Conservation (phyloP, 1,140 invertebrate genomes). For the Tetragnatha versicolor region DNA sequence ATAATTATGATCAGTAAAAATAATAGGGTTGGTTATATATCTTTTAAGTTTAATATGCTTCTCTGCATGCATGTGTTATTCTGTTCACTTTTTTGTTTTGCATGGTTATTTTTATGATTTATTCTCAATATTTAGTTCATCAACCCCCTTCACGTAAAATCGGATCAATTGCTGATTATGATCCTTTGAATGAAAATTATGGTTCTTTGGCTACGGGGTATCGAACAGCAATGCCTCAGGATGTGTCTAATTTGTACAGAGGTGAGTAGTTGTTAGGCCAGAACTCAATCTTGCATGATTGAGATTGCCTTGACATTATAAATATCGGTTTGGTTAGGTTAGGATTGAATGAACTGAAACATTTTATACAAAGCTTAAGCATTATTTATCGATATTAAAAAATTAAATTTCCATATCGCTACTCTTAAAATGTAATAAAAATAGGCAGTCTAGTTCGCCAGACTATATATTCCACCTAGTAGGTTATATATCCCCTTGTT, state of each 20-base stretch:
- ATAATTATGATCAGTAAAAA: too few species aligned
- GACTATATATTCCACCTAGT: too few species aligned
- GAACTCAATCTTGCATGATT: too few species aligned
- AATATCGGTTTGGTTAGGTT: too few species aligned
- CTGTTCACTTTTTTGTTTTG: slow-evolving; percentile 14
- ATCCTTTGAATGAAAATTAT: slow-evolving; percentile 91
- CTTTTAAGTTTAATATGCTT: neutral
- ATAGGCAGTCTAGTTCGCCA: too few species aligned
- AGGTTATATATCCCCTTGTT: too few species aligned
- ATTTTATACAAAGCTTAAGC: too few species aligned
- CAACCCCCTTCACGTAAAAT: slow-evolving; percentile 74
- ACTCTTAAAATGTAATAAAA: too few species aligned
- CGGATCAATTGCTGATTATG: slow-evolving; percentile 93
- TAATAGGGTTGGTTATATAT: neutral
- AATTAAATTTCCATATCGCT: too few species aligned
- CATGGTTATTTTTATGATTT: slow-evolving; percentile 8
- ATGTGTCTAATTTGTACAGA: slow-evolving; percentile 48
- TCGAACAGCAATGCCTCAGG: slow-evolving; percentile 24
- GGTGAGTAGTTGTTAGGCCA: neutral
- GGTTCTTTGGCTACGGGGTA: slow-evolving; percentile 73
- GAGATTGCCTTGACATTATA: too few species aligned
- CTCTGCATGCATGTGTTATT: neutral
- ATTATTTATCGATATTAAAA: too few species aligned
- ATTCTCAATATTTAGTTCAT: slow-evolving; percentile 45
- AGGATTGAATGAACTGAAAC: too few species aligned